Base-by-base conservation (phyloP, 1,140 invertebrate genomes). In the Paracyclopina nana region DNA sequence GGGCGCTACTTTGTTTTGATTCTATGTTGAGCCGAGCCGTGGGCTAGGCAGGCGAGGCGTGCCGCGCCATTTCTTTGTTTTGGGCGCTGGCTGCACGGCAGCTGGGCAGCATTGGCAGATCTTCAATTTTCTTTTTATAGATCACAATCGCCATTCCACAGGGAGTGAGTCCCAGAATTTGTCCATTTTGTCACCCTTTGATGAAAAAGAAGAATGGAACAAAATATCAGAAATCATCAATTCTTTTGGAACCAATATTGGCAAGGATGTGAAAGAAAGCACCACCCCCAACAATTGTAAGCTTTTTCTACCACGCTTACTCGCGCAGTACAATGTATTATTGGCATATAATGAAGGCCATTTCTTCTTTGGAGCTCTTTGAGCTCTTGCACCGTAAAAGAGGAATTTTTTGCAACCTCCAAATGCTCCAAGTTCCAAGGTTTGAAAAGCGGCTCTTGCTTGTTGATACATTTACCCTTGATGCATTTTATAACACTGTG, bases 131-230 rank as follows among this genome's bases (percentile, higher is more conserved):
- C n/a, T n/a, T n/a, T n/a, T n/a, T n/a, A n/a, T n/a, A n/a, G n/a
- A n/a, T n/a, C n/a, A n/a, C n/a, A n/a, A n/a, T n/a, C n/a, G n/a
- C n/a, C n/a, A n/a, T n/a, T n/a, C n/a, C n/a, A n/a, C n/a, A n/a
- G n/a, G n/a, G n/a, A n/a, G n/a, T n/a, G n/a, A n/a, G n/a, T n/a
- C n/a, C n/a, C n/a, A n/a, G n/a, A n/a, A n/a, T n/a, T 52, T 38
- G 22, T 52, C 50, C 6, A 52, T 52, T 44, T 29, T 52, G n/a
- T 52, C 50, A 20, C 50, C 50, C 16, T 52, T 52, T 27, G 50
- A 52, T 25, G 50, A 52, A 27, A 26, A 52, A 45, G 50, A 52
- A 6, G 50, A 52, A 52, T 52, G 50, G 50, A 25, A 22, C 2
- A 52, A 52, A 24, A 52, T 52, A 12, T 52, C 38, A 28, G 6